These are phyloP conservation scores for Venturia canescens DNA, from an alignment of 1,140 invertebrate species.

Conservation along the genomic window DNA sequence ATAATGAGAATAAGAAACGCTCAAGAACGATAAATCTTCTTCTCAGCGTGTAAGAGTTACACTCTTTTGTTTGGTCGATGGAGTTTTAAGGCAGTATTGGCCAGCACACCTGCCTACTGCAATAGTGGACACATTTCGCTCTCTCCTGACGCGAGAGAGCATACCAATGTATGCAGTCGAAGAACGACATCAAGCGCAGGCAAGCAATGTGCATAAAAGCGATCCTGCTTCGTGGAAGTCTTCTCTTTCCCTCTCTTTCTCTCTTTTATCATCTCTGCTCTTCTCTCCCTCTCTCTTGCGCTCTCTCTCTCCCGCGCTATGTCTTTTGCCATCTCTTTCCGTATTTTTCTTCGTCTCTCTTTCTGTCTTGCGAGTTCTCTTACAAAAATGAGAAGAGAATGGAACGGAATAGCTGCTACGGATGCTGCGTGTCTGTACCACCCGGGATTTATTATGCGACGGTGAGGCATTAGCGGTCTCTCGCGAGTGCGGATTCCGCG, in stretches of 20 bases:
- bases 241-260: neutral
- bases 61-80: neutral
- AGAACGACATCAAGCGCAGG: conserved; percentile 7
- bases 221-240: conserved; percentile 39
- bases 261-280: neutral
- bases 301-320: neutral
- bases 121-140: conserved; percentile 20
- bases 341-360: neutral
- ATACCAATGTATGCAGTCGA: neutral
- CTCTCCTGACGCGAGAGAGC: conserved; percentile 2
- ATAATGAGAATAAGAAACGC: neutral
- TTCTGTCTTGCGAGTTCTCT: conserved; percentile 7
- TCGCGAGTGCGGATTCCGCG: conserved; percentile 15
- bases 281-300: neutral
- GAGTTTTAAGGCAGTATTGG: neutral
- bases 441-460: conserved; percentile 50
- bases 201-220: conserved; percentile 10
- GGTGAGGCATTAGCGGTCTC: conserved; percentile 45
- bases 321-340: neutral
- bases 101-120: conserved; percentile 38
- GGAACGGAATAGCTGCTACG: conserved; percentile 30
- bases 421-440: conserved; percentile 21
- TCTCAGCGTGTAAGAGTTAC: neutral
- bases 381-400: conserved; percentile 39
- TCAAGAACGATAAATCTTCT: neutral